Conservation (phyloP, 2,113 vertebrate species). For the Clarias macrocephalus region DNA sequence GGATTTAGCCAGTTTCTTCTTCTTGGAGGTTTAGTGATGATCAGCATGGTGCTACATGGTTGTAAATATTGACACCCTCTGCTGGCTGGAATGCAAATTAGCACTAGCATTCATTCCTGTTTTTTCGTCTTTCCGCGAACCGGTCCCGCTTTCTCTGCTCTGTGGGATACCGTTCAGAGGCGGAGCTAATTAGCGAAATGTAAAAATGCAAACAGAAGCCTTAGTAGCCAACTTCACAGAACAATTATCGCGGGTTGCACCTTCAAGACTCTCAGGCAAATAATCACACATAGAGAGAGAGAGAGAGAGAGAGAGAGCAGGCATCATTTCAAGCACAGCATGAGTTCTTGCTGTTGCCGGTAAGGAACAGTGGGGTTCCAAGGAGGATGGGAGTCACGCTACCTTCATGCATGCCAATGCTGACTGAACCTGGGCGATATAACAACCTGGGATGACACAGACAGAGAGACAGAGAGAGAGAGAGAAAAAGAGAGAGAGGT, state of each 20-base stretch:
- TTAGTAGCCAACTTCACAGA: background rate
- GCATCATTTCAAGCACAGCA: slow-evolving; percentile 16
- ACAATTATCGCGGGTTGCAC: slow-evolving; percentile 3
- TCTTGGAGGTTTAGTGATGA: background rate
- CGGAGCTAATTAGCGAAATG: background rate
- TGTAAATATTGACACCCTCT: background rate
- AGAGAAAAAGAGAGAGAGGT: background rate
- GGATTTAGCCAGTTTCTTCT: background rate
- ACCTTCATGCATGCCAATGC: slow-evolving; percentile 30
- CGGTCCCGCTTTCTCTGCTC: background rate
- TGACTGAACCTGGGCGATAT: background rate
- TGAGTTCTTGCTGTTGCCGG: slow-evolving; percentile 29
- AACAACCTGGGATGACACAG: too few species aligned
- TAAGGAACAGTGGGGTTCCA: slow-evolving; percentile 19
- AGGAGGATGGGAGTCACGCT: slow-evolving; percentile 22
- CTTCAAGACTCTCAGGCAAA: background rate
- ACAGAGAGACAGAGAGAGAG: background rate
- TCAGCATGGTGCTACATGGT: background rate
- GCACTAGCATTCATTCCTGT: too few species aligned
- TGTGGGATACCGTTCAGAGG: background rate
- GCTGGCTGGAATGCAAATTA: background rate
- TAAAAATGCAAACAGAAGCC: background rate
- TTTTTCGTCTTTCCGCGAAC: background rate
- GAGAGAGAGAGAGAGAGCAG: background rate
- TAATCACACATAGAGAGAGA: background rate